A percentile compares a stretch with the other conserved stretches of the same genome.
phyloP scores from a whole-genome alignment of 2,113 vertebrate species.

The Suncus etruscus region DNA sequence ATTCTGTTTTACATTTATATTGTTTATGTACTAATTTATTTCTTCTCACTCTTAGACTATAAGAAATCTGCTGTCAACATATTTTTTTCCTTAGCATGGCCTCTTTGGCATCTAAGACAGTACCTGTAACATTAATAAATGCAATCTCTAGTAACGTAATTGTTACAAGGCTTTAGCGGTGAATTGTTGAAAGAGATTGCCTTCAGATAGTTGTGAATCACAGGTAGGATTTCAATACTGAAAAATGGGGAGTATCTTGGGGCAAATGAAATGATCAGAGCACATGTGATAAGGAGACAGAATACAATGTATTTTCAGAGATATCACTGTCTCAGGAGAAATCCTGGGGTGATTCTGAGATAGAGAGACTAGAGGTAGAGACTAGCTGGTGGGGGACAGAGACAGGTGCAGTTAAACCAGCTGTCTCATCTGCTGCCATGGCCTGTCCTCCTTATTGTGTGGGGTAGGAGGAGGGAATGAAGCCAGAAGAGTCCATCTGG shows the following conservation, averaged over 20 bases:
- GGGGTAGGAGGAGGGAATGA: background rate
- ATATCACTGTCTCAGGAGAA: background rate
- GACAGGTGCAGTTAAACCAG: background rate
- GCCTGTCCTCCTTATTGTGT: background rate
- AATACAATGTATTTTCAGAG: background rate
- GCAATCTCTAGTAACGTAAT: background rate
- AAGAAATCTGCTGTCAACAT: background rate
- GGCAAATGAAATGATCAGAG: background rate
- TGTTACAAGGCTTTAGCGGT: conserved; percentile 3
- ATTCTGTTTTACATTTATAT: background rate
- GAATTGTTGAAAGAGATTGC: background rate
- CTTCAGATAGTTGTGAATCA: background rate
- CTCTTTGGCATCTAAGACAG: conserved; percentile 12
- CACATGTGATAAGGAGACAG: background rate
- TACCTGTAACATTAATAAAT: background rate
- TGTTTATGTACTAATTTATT: conserved; percentile 19
- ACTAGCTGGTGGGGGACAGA: background rate
- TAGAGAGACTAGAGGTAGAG: too few relatives aligned
- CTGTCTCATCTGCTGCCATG: background rate
- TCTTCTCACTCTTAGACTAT: background rate
- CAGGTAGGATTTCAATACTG: background rate
- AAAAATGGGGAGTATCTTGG: background rate
- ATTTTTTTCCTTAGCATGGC: background rate
- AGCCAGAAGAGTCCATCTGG: background rate
- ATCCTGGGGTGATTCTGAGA: background rate